These are phyloP conservation scores for Drosophila aldrichi DNA, from an alignment of 2,888 invertebrate genomes.

Conservation along the genomic window DNA sequence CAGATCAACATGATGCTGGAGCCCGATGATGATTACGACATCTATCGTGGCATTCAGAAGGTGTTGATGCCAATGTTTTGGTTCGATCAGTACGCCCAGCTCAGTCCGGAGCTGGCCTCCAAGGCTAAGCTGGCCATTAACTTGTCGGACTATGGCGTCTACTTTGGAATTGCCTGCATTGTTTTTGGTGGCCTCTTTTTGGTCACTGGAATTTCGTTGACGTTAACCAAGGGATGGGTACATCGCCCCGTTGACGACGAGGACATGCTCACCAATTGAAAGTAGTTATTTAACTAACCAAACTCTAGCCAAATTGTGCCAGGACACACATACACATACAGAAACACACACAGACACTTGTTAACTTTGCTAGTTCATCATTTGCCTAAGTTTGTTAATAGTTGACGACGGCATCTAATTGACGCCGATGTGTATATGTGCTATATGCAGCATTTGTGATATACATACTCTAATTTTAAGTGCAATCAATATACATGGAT, in stretches of 20 bases:
- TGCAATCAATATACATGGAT: conserved; percentile 44
- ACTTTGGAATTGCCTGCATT: conserved; percentile 78
- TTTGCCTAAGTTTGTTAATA: conserved; percentile 41
- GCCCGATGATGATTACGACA: conserved; percentile 86
- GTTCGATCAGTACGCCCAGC: conserved; percentile 89
- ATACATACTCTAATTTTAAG: conserved; percentile 41
- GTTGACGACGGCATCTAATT: conserved; percentile 8
- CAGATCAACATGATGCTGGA: conserved; percentile 91
- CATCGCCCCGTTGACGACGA: conserved; percentile 76
- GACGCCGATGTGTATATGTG: conserved; percentile 13
- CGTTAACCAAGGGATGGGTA: conserved; percentile 82
- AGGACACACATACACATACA: conserved; percentile 26
- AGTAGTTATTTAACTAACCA: neutral
- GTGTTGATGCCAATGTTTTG: conserved; percentile 91
- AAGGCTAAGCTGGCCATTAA: conserved; percentile 82
- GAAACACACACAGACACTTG: conserved; percentile 5
- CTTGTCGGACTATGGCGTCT: conserved; percentile 79
- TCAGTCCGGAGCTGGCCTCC: conserved; percentile 87
- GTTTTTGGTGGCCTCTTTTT: conserved; percentile 77
- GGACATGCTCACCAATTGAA: conserved; percentile 72
- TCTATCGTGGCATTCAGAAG: conserved; percentile 86
- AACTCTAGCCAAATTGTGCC: conserved; percentile 70
- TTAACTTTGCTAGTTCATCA: conserved; percentile 58
- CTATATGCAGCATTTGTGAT: conserved; percentile 37
- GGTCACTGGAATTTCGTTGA: conserved; percentile 77